These are phyloP conservation scores for Colostygia pectinataria DNA, from an alignment of 2,888 invertebrate genomes.

Conservation along the genomic window DNA sequence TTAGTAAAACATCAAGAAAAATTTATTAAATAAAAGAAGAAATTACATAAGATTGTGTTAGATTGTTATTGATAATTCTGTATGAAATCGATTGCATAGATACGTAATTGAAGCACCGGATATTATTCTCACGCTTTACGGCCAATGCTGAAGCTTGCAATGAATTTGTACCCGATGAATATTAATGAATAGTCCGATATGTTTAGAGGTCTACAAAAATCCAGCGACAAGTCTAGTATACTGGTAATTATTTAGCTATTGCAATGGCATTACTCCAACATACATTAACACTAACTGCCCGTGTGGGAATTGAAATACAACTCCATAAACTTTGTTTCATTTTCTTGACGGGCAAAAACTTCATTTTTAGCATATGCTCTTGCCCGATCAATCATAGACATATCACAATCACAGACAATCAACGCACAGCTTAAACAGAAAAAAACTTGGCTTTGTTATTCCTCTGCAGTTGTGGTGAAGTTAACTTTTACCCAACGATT, in stretches of 20 bases:
- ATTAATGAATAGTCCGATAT: slow-evolving; percentile 26
- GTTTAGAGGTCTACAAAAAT: slow-evolving; percentile 26
- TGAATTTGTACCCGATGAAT: not conserved
- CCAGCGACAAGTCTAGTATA: slow-evolving; percentile 19
- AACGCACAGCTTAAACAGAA: no score
- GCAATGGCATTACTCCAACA: slow-evolving; percentile 42
- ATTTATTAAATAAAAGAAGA: no score
- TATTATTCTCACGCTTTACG: no score
- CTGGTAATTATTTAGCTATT: slow-evolving; percentile 35
- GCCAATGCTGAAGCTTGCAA: slow-evolving; percentile 1
- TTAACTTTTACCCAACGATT: no score
- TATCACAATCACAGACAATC: no score
- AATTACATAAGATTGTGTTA: no score
- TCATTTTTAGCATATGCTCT: slow-evolving; percentile 13
- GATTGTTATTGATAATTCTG: no score
- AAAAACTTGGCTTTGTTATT: no score
- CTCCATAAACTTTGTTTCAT: slow-evolving; percentile 9
- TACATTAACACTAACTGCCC: slow-evolving; percentile 19
- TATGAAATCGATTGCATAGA: no score
- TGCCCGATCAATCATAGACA: slow-evolving; percentile 6
- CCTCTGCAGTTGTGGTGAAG: no score
- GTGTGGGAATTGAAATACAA: slow-evolving; percentile 3
- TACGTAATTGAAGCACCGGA: no score
- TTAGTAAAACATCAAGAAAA: no score
- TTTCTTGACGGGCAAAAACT: slow-evolving; percentile 4